Base-by-base conservation (phyloP, 2,113 vertebrate species). In the Strix aluco region DNA sequence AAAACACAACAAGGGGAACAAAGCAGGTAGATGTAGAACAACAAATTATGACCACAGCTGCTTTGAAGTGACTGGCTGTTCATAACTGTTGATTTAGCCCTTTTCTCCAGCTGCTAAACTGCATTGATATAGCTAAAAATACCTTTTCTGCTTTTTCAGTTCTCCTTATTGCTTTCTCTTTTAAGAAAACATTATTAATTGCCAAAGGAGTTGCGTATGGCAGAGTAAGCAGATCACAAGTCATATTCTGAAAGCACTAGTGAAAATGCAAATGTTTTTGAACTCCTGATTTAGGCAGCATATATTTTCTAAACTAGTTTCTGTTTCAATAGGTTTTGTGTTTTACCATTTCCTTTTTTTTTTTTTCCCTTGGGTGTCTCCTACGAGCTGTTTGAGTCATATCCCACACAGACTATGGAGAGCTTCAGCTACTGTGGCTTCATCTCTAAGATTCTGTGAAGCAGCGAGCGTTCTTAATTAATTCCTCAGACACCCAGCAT, bases 401-500 rank as follows among this genome's bases (percentile, higher is more conserved):
- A 81, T 47, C 62, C 52, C 40, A 69, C 47, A 75, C 2, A 13
- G 93, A 58, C 74, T 66, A 49, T 2, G 9, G 63, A 81, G 63
- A 85, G 27, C 71, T 96, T 91, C 29, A 70, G 36, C 59, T 55
- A 25, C 38, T 36, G 4, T 15, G 27, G 82, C 51, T 95, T 71
- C 74, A 88, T 44, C 34, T 88, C 58, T 29, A 92, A 92, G 63
- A 73, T 75, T 82, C 72, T 81, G 59, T 30, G 75, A 67, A 46
- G 59, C 83, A 78, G 77, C 44, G 52, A 62, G 20, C 12, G 14
- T 40, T 92, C 58, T 61, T 80, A 97, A 94, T 96, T 94, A 95
- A 94, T 94, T 97, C 90, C 93, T 95, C 77, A 74, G 94, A 94
- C 81, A 94, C 80, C 30, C 42, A 85, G 91, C 81, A 91, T 81